Conservation (phyloP, 2,113 vertebrate species). For the Lagopus leucura region DNA sequence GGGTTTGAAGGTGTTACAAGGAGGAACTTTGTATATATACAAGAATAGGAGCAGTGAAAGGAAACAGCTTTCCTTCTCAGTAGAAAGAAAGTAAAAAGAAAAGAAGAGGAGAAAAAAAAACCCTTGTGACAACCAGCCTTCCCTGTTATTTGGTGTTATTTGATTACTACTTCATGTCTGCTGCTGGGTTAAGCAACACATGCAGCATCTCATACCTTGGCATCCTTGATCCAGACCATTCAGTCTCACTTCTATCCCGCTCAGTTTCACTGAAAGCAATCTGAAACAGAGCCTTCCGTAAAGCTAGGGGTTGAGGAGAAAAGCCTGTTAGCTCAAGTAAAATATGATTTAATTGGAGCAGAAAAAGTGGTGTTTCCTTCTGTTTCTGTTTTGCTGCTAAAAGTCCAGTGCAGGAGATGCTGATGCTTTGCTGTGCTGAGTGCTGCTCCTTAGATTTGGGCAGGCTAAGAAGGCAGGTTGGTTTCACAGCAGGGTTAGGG, state of each 20-base stretch:
- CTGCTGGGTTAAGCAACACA: neutral
- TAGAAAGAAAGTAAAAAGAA: neutral
- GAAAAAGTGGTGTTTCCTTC: conserved; percentile 41
- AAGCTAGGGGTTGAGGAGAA: conserved; percentile 16
- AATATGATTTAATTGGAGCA: conserved; percentile 24
- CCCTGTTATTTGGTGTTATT: neutral
- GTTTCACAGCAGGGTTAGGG: neutral
- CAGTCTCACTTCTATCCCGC: neutral
- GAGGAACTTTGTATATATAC: neutral
- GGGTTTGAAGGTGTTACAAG: neutral
- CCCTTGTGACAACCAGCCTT: neutral
- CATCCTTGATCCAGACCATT: neutral
- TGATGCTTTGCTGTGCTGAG: conserved; percentile 32
- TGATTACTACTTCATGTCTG: neutral
- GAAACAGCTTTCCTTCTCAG: neutral
- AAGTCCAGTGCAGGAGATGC: conserved; percentile 34
- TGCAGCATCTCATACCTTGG: neutral
- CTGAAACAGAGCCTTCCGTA: neutral
- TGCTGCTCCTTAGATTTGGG: neutral
- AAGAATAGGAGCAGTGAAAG: neutral
- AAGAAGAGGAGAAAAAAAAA: neutral
- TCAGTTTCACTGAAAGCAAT: neutral
- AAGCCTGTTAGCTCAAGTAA: conserved; percentile 1
- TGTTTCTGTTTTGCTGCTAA: conserved; percentile 60
- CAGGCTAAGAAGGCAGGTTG: conserved; percentile 22